Evolutionary conservation across 2,113 vertebrate species (phyloP), one percentile per base, ranked within the genome.

Genomic region (Sturnus vulgaris): DNA sequence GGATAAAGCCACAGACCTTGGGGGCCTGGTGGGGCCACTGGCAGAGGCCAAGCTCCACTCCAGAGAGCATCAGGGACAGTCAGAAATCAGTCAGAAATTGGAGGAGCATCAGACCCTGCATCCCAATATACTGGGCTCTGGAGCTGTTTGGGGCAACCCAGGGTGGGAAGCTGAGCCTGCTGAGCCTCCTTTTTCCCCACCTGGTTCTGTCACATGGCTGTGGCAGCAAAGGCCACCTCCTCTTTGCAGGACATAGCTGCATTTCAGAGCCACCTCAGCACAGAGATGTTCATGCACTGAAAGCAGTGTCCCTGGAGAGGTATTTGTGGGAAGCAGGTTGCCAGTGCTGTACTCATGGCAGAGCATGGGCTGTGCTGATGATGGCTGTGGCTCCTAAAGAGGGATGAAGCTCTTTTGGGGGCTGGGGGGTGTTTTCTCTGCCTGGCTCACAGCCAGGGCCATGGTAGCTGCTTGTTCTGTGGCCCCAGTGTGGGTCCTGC

Each of bases 281-380:
- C 25, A 33, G 69, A 61, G 59, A 1, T 22, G 42, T 69, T 52
- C 11, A 2, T 28, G 14, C 14, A 25, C n/a, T 25, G 77, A 66
- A 44, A 56, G 37, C 63, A 77, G 22, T 0, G 0, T 42, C 76
- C 76, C 7, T 49, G 37, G 2, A 6, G n/a, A 22, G 39, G 5
- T 6, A 18, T 2, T 7, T 39, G 50, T 4, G 1, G 19, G 50
- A 27, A 42, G 35, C 35, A 42, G 35, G 47, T 46, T 42, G 47
- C 64, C 40, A 33, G 37, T 1, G 1, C 71, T 10, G 1, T 40
- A 39, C 86, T 53, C 28, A 3, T 0, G 0, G 53, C 4, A 10
- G 35, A 50, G 25, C 44, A 24, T 0, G 1, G 68, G 46, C 17
- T 70, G 0, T 61, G 37, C 76, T 52, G 19, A 1, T 44, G 15